Conservation (phyloP, 2,888 invertebrate species). For the Lasius platythorax region DNA sequence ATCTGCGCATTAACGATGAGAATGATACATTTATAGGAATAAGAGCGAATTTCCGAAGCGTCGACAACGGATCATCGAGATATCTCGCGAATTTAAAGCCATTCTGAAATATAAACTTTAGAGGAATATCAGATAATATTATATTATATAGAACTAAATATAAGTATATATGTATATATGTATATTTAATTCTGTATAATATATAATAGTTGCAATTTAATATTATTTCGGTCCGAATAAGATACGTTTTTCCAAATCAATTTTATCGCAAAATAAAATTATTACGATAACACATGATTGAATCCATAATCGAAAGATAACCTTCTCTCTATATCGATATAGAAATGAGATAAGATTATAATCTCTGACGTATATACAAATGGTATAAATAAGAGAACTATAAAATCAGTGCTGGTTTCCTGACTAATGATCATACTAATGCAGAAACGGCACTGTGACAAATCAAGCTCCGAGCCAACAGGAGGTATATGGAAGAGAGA, state of each 20-base stretch:
- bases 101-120: slow-evolving; percentile 9
- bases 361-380: not conserved
- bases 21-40: slow-evolving; percentile 45
- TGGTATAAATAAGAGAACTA: not conserved
- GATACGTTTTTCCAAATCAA: not conserved
- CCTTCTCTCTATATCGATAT: not conserved
- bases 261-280: not conserved
- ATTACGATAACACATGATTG: not conserved
- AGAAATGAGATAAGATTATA: not conserved
- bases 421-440: slow-evolving; percentile 34
- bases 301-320: not conserved
- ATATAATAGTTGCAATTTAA: not conserved
- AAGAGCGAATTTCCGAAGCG: not conserved
- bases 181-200: not conserved
- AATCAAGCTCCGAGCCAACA: slow-evolving; percentile 58
- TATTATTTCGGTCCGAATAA: not conserved
- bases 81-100: not conserved
- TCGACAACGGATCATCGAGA: slow-evolving; percentile 16
- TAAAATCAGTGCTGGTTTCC: not conserved
- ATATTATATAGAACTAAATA: not conserved
- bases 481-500: slow-evolving; percentile 40
- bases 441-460: slow-evolving; percentile 47
- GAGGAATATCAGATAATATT: slow-evolving; percentile 17
- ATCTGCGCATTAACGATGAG: slow-evolving; percentile 35
- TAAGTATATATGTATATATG: not conserved